phyloP scores from a whole-genome alignment of 2,888 invertebrate genomes.

The Drosophila birchii region DNA sequence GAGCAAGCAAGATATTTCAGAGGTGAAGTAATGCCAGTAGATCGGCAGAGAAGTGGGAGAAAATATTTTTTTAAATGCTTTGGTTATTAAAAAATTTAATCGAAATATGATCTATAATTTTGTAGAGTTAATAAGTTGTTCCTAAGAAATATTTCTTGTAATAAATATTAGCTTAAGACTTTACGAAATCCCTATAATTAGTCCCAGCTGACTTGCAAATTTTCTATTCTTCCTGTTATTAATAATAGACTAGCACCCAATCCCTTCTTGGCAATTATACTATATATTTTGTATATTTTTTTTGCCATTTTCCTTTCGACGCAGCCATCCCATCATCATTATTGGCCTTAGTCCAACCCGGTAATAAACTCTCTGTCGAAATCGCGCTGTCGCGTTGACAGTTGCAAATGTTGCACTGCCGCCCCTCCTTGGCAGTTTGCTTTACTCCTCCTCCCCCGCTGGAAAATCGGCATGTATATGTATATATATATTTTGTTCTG shows the following conservation, averaged over 20 bases:
- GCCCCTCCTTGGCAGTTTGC: background rate
- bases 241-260: slow-evolving; percentile 32
- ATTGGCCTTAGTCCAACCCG: slow-evolving; percentile 75
- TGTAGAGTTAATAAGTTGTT: background rate
- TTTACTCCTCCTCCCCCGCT: background rate
- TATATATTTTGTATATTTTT: slow-evolving; percentile 2
- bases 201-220: background rate
- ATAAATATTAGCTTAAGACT: background rate
- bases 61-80: slow-evolving; percentile 3
- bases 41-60: slow-evolving; percentile 1
- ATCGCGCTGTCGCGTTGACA: slow-evolving; percentile 73
- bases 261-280: slow-evolving; percentile 32
- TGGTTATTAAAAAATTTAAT: background rate
- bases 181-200: background rate
- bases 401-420: slow-evolving; percentile 74
- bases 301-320: slow-evolving; percentile 6
- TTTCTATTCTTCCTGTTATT: background rate
- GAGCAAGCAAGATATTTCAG: slow-evolving; percentile 20
- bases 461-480: slow-evolving; percentile 9
- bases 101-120: too few species aligned
- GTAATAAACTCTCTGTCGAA: slow-evolving; percentile 61
- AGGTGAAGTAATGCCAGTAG: slow-evolving; percentile 11
- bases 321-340: slow-evolving; percentile 40
- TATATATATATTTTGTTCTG: slow-evolving; percentile 43
- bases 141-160: background rate